Percentiles rank a stretch among this genome's conserved stretches.
phyloP scores from a whole-genome alignment of 2,888 invertebrate species.

The Dascillus cervinus region DNA sequence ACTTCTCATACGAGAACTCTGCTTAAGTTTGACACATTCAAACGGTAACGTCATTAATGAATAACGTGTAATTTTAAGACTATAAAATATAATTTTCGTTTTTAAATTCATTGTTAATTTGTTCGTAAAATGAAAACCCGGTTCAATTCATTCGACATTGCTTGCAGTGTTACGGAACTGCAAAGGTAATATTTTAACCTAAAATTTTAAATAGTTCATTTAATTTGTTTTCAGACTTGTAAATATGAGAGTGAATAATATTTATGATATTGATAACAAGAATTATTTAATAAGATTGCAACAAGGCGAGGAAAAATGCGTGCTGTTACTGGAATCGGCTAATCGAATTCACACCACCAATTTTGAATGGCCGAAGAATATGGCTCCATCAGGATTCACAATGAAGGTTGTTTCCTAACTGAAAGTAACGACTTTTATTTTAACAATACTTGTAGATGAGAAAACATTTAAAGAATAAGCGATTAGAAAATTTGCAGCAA shows the following conservation, averaged over 20 bases:
- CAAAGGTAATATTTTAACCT: conserved; percentile 55
- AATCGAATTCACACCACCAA: conserved; percentile 87
- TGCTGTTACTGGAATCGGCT: conserved; percentile 90
- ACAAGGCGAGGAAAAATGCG: conserved; percentile 77
- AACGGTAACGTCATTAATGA: neutral
- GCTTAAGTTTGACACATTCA: neutral
- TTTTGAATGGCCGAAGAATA: conserved; percentile 98
- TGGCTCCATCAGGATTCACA: conserved; percentile 89
- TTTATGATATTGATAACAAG: conserved; percentile 95
- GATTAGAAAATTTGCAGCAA: conserved; percentile 78
- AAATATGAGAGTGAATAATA: conserved; percentile 91
- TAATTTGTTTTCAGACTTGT: conserved; percentile 52
- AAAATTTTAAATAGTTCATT: conserved; percentile 3
- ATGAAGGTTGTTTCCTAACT: conserved; percentile 69
- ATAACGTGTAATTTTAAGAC: neutral
- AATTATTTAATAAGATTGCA: conserved; percentile 88
- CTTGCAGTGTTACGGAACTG: conserved; percentile 80
- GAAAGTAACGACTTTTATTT: neutral
- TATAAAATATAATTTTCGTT: neutral
- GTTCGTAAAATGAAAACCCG: conserved; percentile 74
- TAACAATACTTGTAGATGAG: conserved; percentile 58
- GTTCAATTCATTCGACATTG: conserved; percentile 88
- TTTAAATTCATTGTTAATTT: neutral
- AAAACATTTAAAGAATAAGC: conserved; percentile 93
- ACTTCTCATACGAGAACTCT: no score